A percentile compares a stretch with the other conserved stretches of the same genome.
Evolutionary conservation across 2,797 vertebrate species (phyloP).

Genomic region (Falco biarmicus): DNA sequence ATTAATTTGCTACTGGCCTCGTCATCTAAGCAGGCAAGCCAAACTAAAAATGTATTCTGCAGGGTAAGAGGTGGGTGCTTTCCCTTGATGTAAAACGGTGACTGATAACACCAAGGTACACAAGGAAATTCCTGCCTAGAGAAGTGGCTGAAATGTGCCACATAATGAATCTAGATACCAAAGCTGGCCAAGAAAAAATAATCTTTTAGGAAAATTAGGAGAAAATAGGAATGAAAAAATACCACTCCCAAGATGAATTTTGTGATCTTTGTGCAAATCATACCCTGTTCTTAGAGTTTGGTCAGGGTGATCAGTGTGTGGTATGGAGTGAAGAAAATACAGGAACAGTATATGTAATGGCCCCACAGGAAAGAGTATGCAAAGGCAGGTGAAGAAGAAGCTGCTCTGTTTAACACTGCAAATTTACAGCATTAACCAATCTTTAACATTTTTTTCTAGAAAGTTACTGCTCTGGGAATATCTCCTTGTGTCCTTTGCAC

Average conservation of each 20-base stretch:
- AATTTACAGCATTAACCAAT: no score
- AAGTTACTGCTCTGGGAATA: background rate
- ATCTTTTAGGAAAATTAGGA: background rate
- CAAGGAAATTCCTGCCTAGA: background rate
- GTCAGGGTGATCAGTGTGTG: background rate
- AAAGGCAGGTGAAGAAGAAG: background rate
- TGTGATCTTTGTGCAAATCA: background rate
- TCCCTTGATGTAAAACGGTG: background rate
- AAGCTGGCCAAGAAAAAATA: background rate
- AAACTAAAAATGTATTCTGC: background rate
- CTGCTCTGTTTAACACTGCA: background rate
- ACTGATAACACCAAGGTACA: background rate
- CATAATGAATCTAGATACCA: background rate
- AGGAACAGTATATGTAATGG: background rate
- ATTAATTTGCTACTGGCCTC: background rate
- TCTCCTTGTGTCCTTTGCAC: background rate
- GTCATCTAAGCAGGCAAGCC: background rate
- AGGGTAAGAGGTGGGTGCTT: background rate
- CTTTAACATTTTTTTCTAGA: background rate
- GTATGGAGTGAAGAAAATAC: background rate
- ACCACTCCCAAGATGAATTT: background rate
- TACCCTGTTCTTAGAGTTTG: background rate
- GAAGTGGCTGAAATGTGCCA: background rate
- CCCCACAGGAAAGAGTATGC: background rate
- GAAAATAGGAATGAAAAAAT: background rate